phyloP scores from a whole-genome alignment of 2,797 vertebrate species.

The Coreius guichenoti region DNA sequence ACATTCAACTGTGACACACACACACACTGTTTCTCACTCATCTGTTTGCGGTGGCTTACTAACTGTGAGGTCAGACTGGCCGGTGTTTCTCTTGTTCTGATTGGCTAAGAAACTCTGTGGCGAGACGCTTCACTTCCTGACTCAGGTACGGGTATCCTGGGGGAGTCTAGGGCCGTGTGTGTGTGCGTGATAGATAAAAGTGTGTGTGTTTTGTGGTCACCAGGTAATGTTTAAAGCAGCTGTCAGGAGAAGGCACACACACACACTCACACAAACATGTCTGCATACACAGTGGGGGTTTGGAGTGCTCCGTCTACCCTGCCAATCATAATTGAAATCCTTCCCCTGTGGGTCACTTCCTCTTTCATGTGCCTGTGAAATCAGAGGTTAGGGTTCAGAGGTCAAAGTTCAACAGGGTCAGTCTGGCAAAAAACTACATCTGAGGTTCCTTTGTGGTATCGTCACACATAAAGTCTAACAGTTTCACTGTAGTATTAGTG shows the following conservation, averaged over 20 bases:
- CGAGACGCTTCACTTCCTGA: slow-evolving; percentile 52
- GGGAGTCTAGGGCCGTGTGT: slow-evolving; percentile 42
- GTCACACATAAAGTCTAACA: slow-evolving; percentile 8
- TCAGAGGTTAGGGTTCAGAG: slow-evolving; percentile 27
- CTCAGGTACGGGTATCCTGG: slow-evolving; percentile 51
- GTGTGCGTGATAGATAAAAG: slow-evolving; percentile 29
- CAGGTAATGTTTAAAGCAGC: slow-evolving; percentile 58
- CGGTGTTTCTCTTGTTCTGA: slow-evolving; percentile 39
- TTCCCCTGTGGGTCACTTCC: slow-evolving; percentile 30
- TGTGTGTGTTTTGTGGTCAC: slow-evolving; percentile 37
- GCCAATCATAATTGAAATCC: slow-evolving; percentile 33
- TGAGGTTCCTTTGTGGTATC: slow-evolving; percentile 27
- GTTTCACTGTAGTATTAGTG: slow-evolving; percentile 5
- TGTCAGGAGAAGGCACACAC: slow-evolving; percentile 34
- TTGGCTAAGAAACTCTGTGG: slow-evolving; percentile 51
- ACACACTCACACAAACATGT: slow-evolving; percentile 26
- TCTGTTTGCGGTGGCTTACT: slow-evolving; percentile 59
- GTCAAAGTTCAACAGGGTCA: slow-evolving; percentile 34
- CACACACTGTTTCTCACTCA: slow-evolving; percentile 38
- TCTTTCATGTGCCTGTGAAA: slow-evolving; percentile 43
- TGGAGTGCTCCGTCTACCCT: not conserved
- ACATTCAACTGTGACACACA: slow-evolving; percentile 12
- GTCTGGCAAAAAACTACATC: slow-evolving; percentile 1
- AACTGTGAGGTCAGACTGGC: slow-evolving; percentile 52
- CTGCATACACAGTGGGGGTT: slow-evolving; percentile 14